Conservation (phyloP, 2,797 vertebrate genomes). For the Masticophis lateralis region DNA sequence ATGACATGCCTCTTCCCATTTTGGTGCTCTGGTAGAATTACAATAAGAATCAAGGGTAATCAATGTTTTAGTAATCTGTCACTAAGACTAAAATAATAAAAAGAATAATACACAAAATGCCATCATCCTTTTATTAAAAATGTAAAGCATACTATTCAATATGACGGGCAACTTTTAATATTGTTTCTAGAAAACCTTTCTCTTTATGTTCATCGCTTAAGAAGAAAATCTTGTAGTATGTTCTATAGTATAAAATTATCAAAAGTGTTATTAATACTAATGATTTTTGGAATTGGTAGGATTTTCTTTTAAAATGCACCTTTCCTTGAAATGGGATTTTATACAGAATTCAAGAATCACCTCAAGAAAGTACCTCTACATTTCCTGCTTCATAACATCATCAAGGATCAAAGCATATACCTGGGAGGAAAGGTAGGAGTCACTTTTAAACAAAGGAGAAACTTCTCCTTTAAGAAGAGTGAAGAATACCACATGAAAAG, state of each 20-base stretch:
- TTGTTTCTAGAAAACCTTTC: not conserved
- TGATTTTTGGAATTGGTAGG: not conserved
- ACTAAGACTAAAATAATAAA: not conserved
- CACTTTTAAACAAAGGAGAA: not conserved
- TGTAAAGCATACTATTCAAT: not conserved
- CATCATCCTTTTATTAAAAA: not conserved
- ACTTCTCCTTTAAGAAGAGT: not conserved
- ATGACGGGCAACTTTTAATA: not conserved
- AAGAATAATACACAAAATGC: not conserved
- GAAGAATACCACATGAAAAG: not conserved
- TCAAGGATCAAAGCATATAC: not conserved
- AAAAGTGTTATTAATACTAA: not conserved
- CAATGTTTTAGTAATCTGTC: not conserved
- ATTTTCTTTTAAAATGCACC: not conserved
- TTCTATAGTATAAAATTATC: not conserved
- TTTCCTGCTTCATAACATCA: not conserved
- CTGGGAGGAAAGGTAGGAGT: not conserved
- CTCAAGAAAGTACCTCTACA: not conserved
- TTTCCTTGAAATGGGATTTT: not conserved
- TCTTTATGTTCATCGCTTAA: not conserved
- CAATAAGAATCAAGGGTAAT: not conserved
- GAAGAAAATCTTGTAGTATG: not conserved
- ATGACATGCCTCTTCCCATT: not conserved
- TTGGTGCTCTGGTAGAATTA: not conserved
- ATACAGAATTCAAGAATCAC: not conserved